Percentiles rank a stretch among this genome's conserved stretches.
phyloP scores from a whole-genome alignment of 2,888 invertebrate genomes.

The Agrotis segetum region DNA sequence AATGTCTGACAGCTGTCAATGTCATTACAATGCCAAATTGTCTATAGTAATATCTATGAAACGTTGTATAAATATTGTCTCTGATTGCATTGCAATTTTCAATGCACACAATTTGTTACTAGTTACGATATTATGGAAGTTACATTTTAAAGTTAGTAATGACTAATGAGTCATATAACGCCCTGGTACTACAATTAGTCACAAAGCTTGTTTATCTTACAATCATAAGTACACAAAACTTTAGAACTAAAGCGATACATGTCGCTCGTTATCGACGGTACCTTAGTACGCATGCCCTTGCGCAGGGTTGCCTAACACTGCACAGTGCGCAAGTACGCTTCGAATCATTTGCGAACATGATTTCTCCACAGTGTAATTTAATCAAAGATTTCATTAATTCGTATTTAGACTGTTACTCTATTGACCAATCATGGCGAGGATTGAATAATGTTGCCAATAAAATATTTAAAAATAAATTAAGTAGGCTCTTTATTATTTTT shows the following conservation, averaged over 20 bases:
- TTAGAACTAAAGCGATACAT: slow-evolving; percentile 37
- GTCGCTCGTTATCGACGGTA: slow-evolving; percentile 20
- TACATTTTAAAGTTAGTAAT: not conserved
- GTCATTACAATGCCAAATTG: not conserved
- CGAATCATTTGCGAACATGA: slow-evolving; percentile 28
- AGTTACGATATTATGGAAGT: not conserved
- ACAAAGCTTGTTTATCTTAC: slow-evolving; percentile 31
- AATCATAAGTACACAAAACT: slow-evolving; percentile 36
- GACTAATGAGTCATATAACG: not conserved
- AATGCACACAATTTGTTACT: not conserved
- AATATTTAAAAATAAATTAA: slow-evolving; percentile 11
- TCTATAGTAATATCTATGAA: not conserved
- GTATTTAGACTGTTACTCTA: slow-evolving; percentile 12
- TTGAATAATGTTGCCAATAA: not conserved
- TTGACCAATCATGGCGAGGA: slow-evolving; percentile 37
- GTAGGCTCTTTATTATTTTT: slow-evolving; percentile 1
- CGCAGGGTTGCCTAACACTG: slow-evolving; percentile 64
- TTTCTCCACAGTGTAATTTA: slow-evolving; percentile 32
- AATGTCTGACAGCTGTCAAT: not conserved
- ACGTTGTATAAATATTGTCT: not conserved
- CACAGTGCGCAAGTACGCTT: slow-evolving; percentile 47
- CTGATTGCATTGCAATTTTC: not conserved
- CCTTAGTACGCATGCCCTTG: slow-evolving; percentile 64
- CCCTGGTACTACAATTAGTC: slow-evolving; percentile 11
- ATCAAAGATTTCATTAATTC: slow-evolving; percentile 39